A percentile compares a stretch with the other conserved stretches of the same genome.
Evolutionary conservation across 2,113 vertebrate genomes (phyloP).

Genomic region (Trogon surrucura): DNA sequence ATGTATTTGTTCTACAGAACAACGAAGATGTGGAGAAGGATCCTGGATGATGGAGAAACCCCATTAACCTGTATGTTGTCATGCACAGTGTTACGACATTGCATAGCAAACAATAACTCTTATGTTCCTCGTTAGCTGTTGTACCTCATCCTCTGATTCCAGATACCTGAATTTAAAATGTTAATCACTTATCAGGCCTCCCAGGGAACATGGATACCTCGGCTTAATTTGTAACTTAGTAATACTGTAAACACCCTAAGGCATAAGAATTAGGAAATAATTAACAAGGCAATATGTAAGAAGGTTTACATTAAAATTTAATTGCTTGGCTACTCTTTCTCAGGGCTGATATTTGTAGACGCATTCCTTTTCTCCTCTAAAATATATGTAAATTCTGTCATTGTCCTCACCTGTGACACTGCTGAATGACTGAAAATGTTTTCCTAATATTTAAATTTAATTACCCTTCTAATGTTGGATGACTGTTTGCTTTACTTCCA

Average conservation of each 20-base stretch:
- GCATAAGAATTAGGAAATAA: background rate
- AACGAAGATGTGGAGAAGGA: background rate
- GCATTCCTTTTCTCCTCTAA: background rate
- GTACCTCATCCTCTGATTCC: background rate
- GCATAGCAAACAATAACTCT: background rate
- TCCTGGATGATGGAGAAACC: background rate
- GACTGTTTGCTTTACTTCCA: background rate
- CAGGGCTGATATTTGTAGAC: background rate
- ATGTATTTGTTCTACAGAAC: background rate
- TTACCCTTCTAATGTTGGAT: background rate
- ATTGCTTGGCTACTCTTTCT: background rate
- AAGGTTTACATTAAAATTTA: background rate
- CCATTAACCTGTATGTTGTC: accelerated
- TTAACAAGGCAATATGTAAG: background rate
- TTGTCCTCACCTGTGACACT: background rate
- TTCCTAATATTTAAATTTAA: background rate
- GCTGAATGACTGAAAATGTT: background rate
- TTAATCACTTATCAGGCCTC: background rate
- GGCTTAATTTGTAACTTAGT: background rate
- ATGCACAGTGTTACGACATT: accelerated
- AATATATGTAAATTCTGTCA: background rate
- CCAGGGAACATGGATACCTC: accelerated
- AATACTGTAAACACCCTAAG: background rate
- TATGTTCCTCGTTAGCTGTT: background rate
- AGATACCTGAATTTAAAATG: background rate